Base-by-base conservation (phyloP, 2,113 vertebrate genomes). In the Festucalex cinctus region DNA sequence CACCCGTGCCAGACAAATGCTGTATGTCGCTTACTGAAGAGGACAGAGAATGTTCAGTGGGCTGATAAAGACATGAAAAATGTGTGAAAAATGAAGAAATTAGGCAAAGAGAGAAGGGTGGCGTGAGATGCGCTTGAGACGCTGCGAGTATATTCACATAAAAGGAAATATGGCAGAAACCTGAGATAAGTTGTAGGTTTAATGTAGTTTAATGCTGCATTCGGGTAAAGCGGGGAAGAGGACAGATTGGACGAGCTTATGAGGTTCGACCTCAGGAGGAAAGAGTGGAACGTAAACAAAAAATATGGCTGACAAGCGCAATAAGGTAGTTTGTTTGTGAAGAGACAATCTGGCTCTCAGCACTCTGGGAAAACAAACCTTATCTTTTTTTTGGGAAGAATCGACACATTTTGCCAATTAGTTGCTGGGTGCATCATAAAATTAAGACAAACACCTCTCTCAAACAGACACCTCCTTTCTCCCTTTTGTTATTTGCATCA, bases 21-120 rank as follows among this genome's bases (percentile, higher is more conserved):
- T 84, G 80, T 49, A 44, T 65, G 77, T 88, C 83, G 88, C 79
- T 88, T 89, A 90, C 86, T 87, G 84, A 89, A 85, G 76, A 80
- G 77, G 85, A 88, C 69, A 78, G 77, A 78, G 78, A 77, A 78
- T 76, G 83, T 72, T 65, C 73, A 78, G 81, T 80, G 78, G 78
- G 77, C 68, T 82, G 80, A 84, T 62, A 74, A 53, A 71, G 56
- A 78, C 57, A 70, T 7, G 17, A 46, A 46, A 6, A 17, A 10
- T 41, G 9, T 41, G 12, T 12, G 2, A 46, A 46, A n/a, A 46
- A 46, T 14, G 4, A 19, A 46, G 6, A 41, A 41, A 41, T 12
- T 41, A 41, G 13, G 12, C 39, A 13, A 3, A 41, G 9, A 41
- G 39, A 41, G 39, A 9, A 54, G 63, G 14, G 73, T 58, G 51